Percentiles rank a stretch among this genome's conserved stretches.
These are phyloP conservation scores for Therioaphis trifolii DNA, from an alignment of 2,888 invertebrate species.

Conservation along the genomic window DNA sequence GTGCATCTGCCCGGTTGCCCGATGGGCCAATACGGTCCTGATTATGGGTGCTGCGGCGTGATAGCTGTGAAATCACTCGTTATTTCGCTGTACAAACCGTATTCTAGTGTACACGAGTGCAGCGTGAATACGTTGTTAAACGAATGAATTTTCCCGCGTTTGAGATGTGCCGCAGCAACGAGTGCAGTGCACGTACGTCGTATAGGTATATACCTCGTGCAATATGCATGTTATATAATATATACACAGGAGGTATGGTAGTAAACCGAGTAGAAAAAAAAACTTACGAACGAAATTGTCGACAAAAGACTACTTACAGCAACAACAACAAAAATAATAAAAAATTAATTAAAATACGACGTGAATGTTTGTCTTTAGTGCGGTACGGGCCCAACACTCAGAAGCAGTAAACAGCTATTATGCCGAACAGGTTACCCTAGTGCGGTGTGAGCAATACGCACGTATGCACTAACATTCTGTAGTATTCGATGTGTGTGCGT, in stretches of 20 bases:
- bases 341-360: conserved; percentile 45
- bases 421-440: neutral
- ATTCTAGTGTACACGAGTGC: neutral
- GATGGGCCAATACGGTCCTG: neutral
- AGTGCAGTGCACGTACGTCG: too few species aligned
- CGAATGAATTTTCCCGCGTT: conserved; percentile 19
- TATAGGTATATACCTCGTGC: too few species aligned
- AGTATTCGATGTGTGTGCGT: too few species aligned
- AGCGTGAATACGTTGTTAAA: neutral
- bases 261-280: neutral
- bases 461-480: too few species aligned
- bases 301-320: too few species aligned
- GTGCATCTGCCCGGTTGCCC: neutral
- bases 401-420: conserved; percentile 25
- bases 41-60: too few species aligned
- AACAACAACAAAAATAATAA: conserved; percentile 12
- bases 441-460: too few species aligned
- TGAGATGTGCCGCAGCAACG: neutral
- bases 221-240: too few species aligned
- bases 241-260: too few species aligned
- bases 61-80: conserved; percentile 17
- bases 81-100: conserved; percentile 5
- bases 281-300: too few species aligned
- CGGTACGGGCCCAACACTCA: neutral
- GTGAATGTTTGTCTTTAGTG: conserved; percentile 27